phyloP scores from a whole-genome alignment of 2,797 vertebrate species.

The Epinephelus awoara region DNA sequence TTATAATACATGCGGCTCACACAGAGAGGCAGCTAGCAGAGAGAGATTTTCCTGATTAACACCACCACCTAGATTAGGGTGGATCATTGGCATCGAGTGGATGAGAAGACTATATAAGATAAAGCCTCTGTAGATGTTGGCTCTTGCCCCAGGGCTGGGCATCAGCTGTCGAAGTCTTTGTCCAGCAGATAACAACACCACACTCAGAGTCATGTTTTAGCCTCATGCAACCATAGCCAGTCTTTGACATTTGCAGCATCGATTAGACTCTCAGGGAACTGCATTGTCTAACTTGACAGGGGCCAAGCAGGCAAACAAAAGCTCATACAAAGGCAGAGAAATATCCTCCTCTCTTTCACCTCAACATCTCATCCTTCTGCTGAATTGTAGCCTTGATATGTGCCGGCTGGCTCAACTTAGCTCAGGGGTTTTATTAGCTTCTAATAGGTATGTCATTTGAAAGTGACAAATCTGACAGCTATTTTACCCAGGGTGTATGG shows the following conservation, averaged over 20 bases:
- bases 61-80: slow-evolving; percentile 50
- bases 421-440: slow-evolving; percentile 80
- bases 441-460: slow-evolving; percentile 87
- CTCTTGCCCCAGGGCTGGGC: slow-evolving; percentile 54
- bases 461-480: slow-evolving; percentile 87
- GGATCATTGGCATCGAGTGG: slow-evolving; percentile 65
- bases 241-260: slow-evolving; percentile 84
- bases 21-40: slow-evolving; percentile 18
- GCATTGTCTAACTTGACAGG: slow-evolving; percentile 80
- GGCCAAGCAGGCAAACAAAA: slow-evolving; percentile 74
- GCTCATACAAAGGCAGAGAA: slow-evolving; percentile 69
- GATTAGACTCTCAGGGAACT: slow-evolving; percentile 80
- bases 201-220: slow-evolving; percentile 62
- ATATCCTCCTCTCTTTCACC: slow-evolving; percentile 66
- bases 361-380: slow-evolving; percentile 72
- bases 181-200: slow-evolving; percentile 67
- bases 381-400: slow-evolving; percentile 76
- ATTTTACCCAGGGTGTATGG: slow-evolving; percentile 76
- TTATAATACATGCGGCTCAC: slow-evolving; percentile 24
- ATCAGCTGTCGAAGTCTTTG: slow-evolving; percentile 70
- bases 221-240: slow-evolving; percentile 65
- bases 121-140: slow-evolving; percentile 64
- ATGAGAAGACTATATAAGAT: slow-evolving; percentile 56
- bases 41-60: slow-evolving; percentile 60
- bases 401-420: slow-evolving; percentile 77